A percentile compares a stretch with the other conserved stretches of the same genome.
phyloP scores from a whole-genome alignment of 1,140 invertebrate species.

The Neoseiulus cucumeris region DNA sequence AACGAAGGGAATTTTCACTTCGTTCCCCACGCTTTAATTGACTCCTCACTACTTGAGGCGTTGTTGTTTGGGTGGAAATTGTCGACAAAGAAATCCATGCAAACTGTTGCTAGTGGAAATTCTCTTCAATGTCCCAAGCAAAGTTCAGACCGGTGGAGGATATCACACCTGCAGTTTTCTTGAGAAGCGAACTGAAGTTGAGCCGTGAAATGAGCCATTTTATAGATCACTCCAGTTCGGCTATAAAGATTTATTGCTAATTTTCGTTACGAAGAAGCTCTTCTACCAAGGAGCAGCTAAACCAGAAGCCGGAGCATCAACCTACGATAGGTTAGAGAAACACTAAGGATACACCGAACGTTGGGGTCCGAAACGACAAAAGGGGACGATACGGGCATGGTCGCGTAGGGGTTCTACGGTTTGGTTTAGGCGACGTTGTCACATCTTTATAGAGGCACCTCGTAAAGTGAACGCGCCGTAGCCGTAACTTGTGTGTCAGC shows the following conservation, averaged over 20 bases:
- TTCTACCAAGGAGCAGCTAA: not conserved
- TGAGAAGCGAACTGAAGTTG: conserved; percentile 2
- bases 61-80: too few relatives aligned
- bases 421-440: not conserved
- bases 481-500: not conserved
- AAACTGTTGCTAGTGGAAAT: too few relatives aligned
- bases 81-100: too few relatives aligned
- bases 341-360: too few relatives aligned
- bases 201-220: conserved; percentile 6
- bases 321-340: not conserved
- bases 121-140: too few relatives aligned
- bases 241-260: conserved; percentile 12
- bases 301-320: not conserved
- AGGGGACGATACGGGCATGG: too few relatives aligned
- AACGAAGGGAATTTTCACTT: too few relatives aligned
- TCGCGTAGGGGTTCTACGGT: too few relatives aligned
- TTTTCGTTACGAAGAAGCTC: conserved; percentile 3
- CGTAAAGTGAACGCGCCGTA: not conserved
- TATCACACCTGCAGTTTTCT: not conserved
- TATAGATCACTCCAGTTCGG: conserved; percentile 10
- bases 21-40: too few relatives aligned
- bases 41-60: too few relatives aligned
- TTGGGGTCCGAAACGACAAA: too few relatives aligned
- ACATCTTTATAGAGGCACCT: conserved; percentile 6
- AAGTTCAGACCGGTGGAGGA: too few relatives aligned